Evolutionary conservation across 2,888 invertebrate genomes (phyloP).

Genomic region (Macrosiphum euphorbiae): DNA sequence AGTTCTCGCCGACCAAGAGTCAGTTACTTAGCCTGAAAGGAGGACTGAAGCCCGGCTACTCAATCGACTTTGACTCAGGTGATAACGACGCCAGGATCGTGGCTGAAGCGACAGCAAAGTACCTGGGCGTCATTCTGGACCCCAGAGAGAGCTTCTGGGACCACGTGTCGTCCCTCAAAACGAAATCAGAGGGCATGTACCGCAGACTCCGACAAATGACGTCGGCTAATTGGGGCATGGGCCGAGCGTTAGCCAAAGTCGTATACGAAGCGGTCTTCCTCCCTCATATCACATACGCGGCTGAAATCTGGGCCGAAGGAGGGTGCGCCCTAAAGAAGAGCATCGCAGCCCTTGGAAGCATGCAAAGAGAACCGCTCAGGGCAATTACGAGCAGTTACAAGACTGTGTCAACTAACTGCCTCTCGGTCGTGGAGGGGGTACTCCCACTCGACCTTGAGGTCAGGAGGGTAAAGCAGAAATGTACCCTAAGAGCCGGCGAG

Average conservation of each 20-base stretch:
- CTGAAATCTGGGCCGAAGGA: neutral
- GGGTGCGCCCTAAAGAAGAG: neutral
- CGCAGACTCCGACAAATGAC: neutral
- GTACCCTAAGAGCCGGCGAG: neutral
- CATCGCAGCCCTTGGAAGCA: neutral
- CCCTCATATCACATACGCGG: neutral
- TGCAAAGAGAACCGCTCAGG: too few relatives aligned
- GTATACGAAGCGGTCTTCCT: neutral
- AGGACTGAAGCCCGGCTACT: too few relatives aligned
- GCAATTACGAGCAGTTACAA: neutral
- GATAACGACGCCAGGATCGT: too few relatives aligned
- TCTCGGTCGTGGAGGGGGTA: neutral
- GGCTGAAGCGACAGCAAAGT: too few relatives aligned
- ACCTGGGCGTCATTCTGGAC: too few relatives aligned
- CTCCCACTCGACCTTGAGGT: neutral
- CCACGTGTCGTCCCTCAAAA: too few relatives aligned
- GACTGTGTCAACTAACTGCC: neutral
- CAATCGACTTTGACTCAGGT: too few relatives aligned
- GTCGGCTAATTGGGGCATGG: neutral
- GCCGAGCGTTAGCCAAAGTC: neutral
- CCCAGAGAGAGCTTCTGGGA: too few relatives aligned
- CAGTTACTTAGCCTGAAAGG: too few relatives aligned
- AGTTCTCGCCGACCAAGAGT: too few relatives aligned
- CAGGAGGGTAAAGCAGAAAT: neutral
- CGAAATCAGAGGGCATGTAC: neutral